Conservation (phyloP, 2,888 invertebrate species). For the Thecocarcelia acutangulata region DNA sequence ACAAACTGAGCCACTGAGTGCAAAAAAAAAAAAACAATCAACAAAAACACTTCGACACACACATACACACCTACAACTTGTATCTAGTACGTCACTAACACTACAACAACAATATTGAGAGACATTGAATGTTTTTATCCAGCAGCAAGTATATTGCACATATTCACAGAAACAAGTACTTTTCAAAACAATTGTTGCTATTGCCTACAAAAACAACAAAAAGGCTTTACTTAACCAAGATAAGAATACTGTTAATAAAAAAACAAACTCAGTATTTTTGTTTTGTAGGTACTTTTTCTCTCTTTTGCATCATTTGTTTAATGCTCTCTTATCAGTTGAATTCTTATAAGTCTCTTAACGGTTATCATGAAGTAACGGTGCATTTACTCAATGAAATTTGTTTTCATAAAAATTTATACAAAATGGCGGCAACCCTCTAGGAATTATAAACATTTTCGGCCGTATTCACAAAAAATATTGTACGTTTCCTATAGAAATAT, state of each 20-base stretch:
- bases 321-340: constrained; percentile 12
- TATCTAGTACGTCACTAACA: constrained; percentile 23
- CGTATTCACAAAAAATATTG: neutral
- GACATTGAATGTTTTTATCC: constrained; percentile 16
- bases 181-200: constrained; percentile 55
- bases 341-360: constrained; percentile 11
- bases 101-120: constrained; percentile 36
- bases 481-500: too few relatives aligned
- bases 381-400: neutral
- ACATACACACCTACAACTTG: constrained; percentile 46
- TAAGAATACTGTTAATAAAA: constrained; percentile 28
- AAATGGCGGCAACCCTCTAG: constrained; percentile 20
- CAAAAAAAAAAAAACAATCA: constrained; percentile 49
- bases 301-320: neutral
- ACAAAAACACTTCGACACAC: constrained; percentile 1
- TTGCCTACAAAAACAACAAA: constrained; percentile 32
- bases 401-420: neutral
- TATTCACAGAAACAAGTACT: neutral
- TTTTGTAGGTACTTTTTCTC: neutral
- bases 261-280: constrained; percentile 1
- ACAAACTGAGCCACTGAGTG: constrained; percentile 48
- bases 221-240: constrained; percentile 27
- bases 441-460: constrained; percentile 4
- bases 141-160: constrained; percentile 38
- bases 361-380: constrained; percentile 28